phyloP scores from a whole-genome alignment of 2,113 vertebrate genomes.

The Anguilla rostrata region DNA sequence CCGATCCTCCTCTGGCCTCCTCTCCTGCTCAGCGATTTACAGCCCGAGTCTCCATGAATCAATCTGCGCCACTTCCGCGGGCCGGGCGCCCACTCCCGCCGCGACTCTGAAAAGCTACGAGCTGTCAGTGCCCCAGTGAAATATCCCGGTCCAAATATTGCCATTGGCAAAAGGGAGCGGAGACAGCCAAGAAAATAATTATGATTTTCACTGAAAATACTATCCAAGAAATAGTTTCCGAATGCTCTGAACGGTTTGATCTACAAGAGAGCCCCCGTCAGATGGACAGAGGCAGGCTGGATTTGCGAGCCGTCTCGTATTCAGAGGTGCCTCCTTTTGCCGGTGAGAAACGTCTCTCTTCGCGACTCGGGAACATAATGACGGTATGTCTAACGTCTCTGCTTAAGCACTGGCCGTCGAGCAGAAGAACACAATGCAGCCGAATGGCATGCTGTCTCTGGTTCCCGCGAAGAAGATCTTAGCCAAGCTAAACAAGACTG shows the following conservation, averaged over 20 bases:
- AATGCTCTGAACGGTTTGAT: neutral
- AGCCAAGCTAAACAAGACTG: slow-evolving; percentile 11
- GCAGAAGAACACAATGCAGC: neutral
- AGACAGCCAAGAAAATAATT: slow-evolving; percentile 18
- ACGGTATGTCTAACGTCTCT: neutral
- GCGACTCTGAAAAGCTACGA: slow-evolving; percentile 24
- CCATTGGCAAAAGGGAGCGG: slow-evolving; percentile 36
- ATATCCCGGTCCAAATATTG: slow-evolving; percentile 45
- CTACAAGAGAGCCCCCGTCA: neutral
- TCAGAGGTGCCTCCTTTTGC: neutral
- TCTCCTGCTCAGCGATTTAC: slow-evolving; percentile 36
- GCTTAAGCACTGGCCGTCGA: neutral
- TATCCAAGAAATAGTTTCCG: slow-evolving; percentile 13
- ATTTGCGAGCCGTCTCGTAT: neutral
- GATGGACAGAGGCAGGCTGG: too few species aligned
- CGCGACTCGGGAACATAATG: neutral
- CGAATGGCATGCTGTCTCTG: neutral
- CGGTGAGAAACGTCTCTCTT: neutral
- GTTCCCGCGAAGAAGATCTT: neutral
- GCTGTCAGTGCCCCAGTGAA: slow-evolving; percentile 42
- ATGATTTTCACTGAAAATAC: neutral
- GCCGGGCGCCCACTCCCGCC: slow-evolving; percentile 16
- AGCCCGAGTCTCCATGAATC: slow-evolving; percentile 42
- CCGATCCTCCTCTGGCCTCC: neutral
- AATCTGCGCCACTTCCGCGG: slow-evolving; percentile 35